A percentile compares a stretch with the other conserved stretches of the same genome.
Conservation (phyloP, 2,797 vertebrate genomes). For the Mionectes olivaceus region DNA sequence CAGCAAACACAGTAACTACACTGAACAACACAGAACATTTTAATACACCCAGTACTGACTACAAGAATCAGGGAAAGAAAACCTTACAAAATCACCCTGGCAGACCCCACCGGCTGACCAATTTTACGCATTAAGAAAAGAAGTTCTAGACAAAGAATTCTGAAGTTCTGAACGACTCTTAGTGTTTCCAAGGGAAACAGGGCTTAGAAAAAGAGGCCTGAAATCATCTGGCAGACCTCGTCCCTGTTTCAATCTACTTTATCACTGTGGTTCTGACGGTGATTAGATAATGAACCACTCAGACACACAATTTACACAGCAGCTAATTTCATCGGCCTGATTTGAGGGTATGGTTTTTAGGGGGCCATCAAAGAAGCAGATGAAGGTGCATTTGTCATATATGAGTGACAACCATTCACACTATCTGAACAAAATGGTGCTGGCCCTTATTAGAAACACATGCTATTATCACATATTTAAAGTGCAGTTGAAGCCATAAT, state of each 20-base stretch:
- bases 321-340: conserved; percentile 92
- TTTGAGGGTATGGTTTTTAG: conserved; percentile 88
- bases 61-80: conserved; percentile 4
- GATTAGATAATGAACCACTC: conserved; percentile 99
- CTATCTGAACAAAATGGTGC: conserved; percentile 85
- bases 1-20: not conserved
- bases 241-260: conserved; percentile 91
- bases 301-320: conserved; percentile 93
- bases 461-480: conserved; percentile 89
- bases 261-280: conserved; percentile 90
- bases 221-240: conserved; percentile 87
- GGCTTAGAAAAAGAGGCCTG: conserved; percentile 72
- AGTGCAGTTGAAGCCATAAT: conserved; percentile 87
- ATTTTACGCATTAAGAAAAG: conserved; percentile 57
- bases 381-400: conserved; percentile 89
- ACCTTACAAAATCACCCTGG: conserved; percentile 38
- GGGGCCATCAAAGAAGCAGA: conserved; percentile 83
- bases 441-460: conserved; percentile 86
- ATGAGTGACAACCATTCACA: conserved; percentile 88
- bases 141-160: conserved; percentile 76
- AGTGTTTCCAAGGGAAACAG: conserved; percentile 84
- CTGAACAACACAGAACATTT: not conserved
- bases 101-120: conserved; percentile 36
- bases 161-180: conserved; percentile 77
- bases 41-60: not conserved